Percentiles rank a stretch among this genome's conserved stretches.
These are phyloP conservation scores for Odontamblyopus lacepedii DNA, from an alignment of 2,797 vertebrate genomes.

Conservation along the genomic window DNA sequence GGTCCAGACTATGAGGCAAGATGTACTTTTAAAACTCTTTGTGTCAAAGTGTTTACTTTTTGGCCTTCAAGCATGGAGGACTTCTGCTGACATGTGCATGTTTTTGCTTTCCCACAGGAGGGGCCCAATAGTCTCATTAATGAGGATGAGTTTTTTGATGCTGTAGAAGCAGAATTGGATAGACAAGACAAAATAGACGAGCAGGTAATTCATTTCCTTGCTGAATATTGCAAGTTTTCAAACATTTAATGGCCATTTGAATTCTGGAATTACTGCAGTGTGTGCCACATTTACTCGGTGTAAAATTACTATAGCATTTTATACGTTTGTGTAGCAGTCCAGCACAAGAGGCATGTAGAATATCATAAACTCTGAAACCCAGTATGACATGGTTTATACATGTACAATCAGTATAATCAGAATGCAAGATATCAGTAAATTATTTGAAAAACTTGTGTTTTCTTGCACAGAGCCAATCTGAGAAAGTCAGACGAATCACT, in stretches of 20 bases:
- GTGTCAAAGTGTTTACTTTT: neutral
- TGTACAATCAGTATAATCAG: neutral
- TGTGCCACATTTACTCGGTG: too few relatives aligned
- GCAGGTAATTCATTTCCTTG: slow-evolving; percentile 77
- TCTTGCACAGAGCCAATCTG: slow-evolving; percentile 82
- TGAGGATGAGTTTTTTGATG: slow-evolving; percentile 96
- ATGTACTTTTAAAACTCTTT: slow-evolving; percentile 1
- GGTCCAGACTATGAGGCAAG: slow-evolving; percentile 96
- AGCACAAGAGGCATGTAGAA: neutral
- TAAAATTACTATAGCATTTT: neutral
- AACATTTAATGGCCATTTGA: too few relatives aligned
- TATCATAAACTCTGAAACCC: neutral
- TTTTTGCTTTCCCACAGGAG: slow-evolving; percentile 62
- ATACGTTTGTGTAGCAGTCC: neutral
- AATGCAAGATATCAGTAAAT: neutral
- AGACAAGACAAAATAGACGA: slow-evolving; percentile 96
- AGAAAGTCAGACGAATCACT: slow-evolving; percentile 87
- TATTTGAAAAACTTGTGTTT: slow-evolving; percentile 7
- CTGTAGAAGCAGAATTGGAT: slow-evolving; percentile 93
- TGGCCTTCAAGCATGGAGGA: neutral
- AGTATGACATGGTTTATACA: neutral
- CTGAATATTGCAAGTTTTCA: too few relatives aligned
- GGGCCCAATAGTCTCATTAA: slow-evolving; percentile 94
- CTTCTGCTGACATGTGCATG: slow-evolving; percentile 17
- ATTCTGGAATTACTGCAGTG: too few relatives aligned